Evolutionary conservation across 2,113 vertebrate genomes (phyloP), one percentile per base, ranked within the genome.

Genomic region (Mus spicilegus): DNA sequence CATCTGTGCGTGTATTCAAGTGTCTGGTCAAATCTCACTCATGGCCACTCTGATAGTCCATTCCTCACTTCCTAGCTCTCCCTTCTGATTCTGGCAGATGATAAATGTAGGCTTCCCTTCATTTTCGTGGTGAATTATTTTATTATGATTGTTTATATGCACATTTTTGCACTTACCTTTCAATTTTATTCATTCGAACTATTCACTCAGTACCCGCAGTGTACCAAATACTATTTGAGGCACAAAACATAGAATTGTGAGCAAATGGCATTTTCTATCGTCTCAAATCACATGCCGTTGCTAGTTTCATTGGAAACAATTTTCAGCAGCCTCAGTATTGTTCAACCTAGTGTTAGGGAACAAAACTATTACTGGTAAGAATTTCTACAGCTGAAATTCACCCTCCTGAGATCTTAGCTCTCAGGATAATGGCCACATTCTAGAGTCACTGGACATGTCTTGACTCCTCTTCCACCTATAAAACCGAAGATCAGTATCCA

Each of bases 161-260:
- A n/a, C 13, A 56, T 13, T 56, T 93, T 88, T 67, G 84, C 58
- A 85, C 28, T 87, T 91, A 80, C 19, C 26, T 76, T 93, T 81
- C n/a, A 9, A 90, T 72, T 33, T 42, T 51, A 94, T 95, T 92
- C 65, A 86, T 69, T 78, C 13, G 20, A 77, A 89, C 33, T 90
- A 75, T 19, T 91, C 88, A 73, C 33, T 56, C 42, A 87, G 54
- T 4, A 92, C 36, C 46, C 81, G 86, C 19, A 42, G 42, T 26
- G 16, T 46, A 77, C 70, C 28, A 81, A 33, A 88, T n/a, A n/a
- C 30, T 58, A 39, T 76, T 89, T 28, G 33, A 93, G n/a, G 12
- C 42, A 77, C 7, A 72, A 8, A 26, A 72, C 16, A 76, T 61
- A 69, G 17, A 87, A 19, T 3, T 28, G 16, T 67, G n/a, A 77